Evolutionary conservation across 2,888 invertebrate species (phyloP).

Genomic region (Graphium colonna): DNA sequence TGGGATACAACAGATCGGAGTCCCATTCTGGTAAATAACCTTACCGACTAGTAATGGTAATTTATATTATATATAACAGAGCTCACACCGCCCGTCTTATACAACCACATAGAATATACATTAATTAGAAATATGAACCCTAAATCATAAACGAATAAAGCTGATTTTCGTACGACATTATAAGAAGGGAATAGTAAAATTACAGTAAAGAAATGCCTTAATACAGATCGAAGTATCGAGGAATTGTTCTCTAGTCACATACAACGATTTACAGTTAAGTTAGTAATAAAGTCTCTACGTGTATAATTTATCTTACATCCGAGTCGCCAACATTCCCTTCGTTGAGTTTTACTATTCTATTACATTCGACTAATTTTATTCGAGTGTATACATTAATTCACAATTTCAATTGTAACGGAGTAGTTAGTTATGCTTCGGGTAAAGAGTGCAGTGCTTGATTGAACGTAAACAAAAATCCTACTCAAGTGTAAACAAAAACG

Average conservation of each 20-base stretch:
- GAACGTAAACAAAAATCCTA: neutral
- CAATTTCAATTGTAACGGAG: neutral
- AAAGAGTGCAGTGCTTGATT: constrained; percentile 2
- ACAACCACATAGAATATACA: constrained; percentile 19
- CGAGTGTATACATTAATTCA: constrained; percentile 12
- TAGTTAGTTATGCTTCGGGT: neutral
- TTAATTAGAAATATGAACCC: neutral
- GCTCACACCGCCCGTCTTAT: constrained; percentile 11
- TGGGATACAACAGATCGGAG: constrained; percentile 51
- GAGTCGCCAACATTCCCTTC: constrained; percentile 26
- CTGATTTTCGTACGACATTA: constrained; percentile 23
- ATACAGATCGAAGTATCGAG: constrained; percentile 33
- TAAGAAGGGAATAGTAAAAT: constrained; percentile 29
- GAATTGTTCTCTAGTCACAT: constrained; percentile 28
- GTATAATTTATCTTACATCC: constrained; percentile 16
- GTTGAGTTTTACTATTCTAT: neutral
- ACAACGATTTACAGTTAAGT: constrained; percentile 29
- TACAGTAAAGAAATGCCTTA: constrained; percentile 22
- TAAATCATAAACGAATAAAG: constrained; percentile 28
- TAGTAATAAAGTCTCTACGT: constrained; percentile 41
- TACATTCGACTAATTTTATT: constrained; percentile 24
- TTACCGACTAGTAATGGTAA: constrained; percentile 42
- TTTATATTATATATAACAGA: too few species aligned
- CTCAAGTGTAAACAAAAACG: too few species aligned
- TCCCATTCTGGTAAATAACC: constrained; percentile 40